Evolutionary conservation across 2,113 vertebrate genomes (phyloP), one percentile per base, ranked within the genome.

Genomic region (Pholis gunnellus): DNA sequence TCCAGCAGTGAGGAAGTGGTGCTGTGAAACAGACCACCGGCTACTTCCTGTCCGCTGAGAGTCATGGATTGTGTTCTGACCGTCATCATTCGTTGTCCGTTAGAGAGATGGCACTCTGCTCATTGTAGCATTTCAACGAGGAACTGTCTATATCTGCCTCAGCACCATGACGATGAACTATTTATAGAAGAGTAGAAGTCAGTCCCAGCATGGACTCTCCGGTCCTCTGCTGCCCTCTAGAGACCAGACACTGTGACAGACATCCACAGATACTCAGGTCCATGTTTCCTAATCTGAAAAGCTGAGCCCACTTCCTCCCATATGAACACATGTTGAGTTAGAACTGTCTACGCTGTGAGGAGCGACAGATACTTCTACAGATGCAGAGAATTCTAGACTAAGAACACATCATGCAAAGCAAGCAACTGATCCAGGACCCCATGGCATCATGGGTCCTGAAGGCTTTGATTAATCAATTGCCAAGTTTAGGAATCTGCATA

Each of bases 81-180:
- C 18, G 1, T 54, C 50, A 22, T 1, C 50, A 44, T 10, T 44
- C 14, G 11, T 22, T 3, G 20, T 18, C 17, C 46, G 6, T 50
- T 20, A 50, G 48, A 50, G 48, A 50, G 50, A 22, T 9, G 22
- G 9, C 25, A 48, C 17, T 59, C 69, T 36, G 34, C 25, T 48
- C 8, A 68, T 31, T 69, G 38, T 1, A 14, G 25, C 31, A 5
- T 20, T 2, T 70, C 9, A 78, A 20, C 2, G 22, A 64, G 54
- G 57, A 54, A 22, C 40, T 1, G 17, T 48, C 29, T 69, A n/a
- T 25, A 59, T 61, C 61, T 79, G 61, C 40, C 78, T 79, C 64
- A 40, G 64, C 64, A 40, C 52, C 77, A 75, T 92, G 82, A 75
- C 63, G 2, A 74, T 54, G 25, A 13, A 11, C 25, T 88, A 83